Evolutionary conservation across 2,113 vertebrate species (phyloP).

Genomic region (Tichodroma muraria): DNA sequence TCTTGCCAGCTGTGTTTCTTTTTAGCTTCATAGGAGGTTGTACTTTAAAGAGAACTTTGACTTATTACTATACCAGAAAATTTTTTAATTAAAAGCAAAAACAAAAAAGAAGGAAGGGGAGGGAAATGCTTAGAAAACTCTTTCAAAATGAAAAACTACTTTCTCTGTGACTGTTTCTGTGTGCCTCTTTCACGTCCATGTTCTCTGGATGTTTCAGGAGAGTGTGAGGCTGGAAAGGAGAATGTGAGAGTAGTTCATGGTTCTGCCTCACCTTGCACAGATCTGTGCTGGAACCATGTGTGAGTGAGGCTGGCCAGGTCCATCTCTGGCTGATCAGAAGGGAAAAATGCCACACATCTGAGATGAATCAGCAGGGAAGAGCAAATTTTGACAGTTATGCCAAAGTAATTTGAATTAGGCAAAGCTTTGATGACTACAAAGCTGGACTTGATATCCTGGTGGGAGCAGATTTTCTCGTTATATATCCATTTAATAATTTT

Average conservation of each 20-base stretch:
- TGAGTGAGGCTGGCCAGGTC: background rate
- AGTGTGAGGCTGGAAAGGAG: background rate
- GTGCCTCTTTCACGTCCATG: background rate
- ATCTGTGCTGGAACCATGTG: background rate
- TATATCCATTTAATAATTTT: background rate
- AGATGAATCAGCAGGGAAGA: background rate
- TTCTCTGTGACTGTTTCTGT: background rate
- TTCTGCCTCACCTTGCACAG: background rate
- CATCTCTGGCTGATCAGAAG: background rate
- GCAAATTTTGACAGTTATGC: background rate
- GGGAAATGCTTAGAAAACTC: background rate
- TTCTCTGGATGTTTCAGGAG: background rate
- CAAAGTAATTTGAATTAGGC: background rate
- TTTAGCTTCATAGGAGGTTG: background rate
- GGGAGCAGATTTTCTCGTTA: background rate
- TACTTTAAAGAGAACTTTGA: background rate
- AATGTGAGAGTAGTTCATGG: background rate
- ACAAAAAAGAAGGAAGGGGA: background rate
- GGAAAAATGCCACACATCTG: background rate
- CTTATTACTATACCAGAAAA: background rate
- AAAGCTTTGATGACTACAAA: slow-evolving; percentile 23
- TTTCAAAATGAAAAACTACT: background rate
- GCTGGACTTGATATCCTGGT: background rate
- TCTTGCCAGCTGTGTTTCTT: background rate
- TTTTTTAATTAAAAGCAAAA: background rate